A percentile compares a stretch with the other conserved stretches of the same genome.
phyloP scores from a whole-genome alignment of 1,140 invertebrate genomes.

The Drosophila dunni region DNA sequence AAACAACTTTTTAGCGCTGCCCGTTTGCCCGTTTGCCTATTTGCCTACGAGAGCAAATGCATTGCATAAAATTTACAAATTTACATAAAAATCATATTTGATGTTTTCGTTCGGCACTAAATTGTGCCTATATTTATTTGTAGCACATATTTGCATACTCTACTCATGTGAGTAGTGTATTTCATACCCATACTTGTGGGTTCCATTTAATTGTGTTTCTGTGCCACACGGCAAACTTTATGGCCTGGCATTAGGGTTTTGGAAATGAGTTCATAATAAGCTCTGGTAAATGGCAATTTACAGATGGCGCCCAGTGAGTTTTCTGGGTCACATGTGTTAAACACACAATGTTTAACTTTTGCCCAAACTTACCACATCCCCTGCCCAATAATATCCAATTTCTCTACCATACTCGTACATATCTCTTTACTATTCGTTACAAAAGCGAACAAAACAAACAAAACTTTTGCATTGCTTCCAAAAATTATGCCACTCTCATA shows the following conservation, averaged over 20 bases:
- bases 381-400: not conserved
- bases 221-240: conserved; percentile 35
- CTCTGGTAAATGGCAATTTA: conserved; percentile 31
- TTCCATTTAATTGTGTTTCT: conserved; percentile 70
- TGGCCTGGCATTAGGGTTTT: conserved; percentile 36
- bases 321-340: conserved; percentile 73
- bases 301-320: conserved; percentile 31
- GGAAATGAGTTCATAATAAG: conserved; percentile 69
- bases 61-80: conserved; percentile 61
- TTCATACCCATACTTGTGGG: not conserved
- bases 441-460: not conserved
- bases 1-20: conserved; percentile 17
- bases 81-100: conserved; percentile 80
- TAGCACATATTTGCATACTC: not conserved
- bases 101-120: conserved; percentile 42
- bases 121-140: conserved; percentile 6
- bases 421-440: not conserved
- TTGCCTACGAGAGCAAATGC: conserved; percentile 3
- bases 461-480: conserved; percentile 38
- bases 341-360: conserved; percentile 66
- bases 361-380: not conserved
- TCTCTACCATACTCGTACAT: not conserved
- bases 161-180: not conserved
- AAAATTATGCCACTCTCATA: conserved; percentile 59
- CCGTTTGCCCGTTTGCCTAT: conserved; percentile 6